Evolutionary conservation across 2,113 vertebrate genomes (phyloP).

Genomic region (Calidris pugnax): DNA sequence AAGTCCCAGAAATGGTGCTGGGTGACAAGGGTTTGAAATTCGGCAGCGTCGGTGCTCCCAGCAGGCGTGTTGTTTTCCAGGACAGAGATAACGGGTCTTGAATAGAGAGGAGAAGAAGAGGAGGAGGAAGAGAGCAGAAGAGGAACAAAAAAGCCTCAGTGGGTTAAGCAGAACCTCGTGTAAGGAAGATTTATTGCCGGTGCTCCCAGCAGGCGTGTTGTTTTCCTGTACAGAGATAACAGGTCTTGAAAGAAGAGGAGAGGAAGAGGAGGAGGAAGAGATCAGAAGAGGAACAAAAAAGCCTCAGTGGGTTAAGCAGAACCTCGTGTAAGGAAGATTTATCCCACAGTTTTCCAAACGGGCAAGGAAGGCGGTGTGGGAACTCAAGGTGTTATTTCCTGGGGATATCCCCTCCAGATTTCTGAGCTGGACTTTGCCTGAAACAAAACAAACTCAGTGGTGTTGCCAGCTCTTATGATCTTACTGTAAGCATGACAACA

Average conservation of each 20-base stretch:
- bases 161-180: neutral
- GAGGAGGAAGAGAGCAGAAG: neutral
- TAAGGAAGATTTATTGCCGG: neutral
- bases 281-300: neutral
- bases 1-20: neutral
- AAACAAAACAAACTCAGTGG: neutral
- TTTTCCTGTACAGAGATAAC: neutral
- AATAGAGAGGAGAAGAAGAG: neutral
- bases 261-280: neutral
- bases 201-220: rapidly evolving
- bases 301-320: neutral
- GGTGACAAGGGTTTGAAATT: neutral
- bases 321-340: neutral
- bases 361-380: neutral
- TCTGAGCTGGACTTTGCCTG: neutral
- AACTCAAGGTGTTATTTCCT: constrained; percentile 53
- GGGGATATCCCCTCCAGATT: constrained; percentile 18
- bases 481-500: neutral
- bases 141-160: neutral
- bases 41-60: rapidly evolving
- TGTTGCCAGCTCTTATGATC: neutral
- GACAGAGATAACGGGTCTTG: neutral
- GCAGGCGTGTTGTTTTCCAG: rapidly evolving
- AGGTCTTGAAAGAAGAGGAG: neutral
- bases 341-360: neutral